Percentiles rank a stretch among this genome's conserved stretches.
Evolutionary conservation across 1,140 invertebrate species (phyloP).

Genomic region (Nymphalis io): DNA sequence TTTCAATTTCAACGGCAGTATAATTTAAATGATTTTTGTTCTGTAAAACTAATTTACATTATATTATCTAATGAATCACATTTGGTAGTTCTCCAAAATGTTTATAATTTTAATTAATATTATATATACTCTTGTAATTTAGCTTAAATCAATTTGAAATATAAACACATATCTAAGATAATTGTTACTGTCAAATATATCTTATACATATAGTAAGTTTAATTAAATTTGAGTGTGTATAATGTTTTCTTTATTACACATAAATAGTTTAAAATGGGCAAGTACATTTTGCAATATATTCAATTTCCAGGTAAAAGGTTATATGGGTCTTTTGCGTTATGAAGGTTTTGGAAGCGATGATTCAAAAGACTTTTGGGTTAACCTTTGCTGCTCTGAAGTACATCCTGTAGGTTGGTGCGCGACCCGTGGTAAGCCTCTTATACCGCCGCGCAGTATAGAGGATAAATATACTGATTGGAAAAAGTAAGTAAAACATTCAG

Average conservation of each 20-base stretch:
- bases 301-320: constrained; percentile 87
- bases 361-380: constrained; percentile 97
- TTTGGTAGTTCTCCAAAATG: too few species aligned
- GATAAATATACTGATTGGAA: constrained; percentile 98
- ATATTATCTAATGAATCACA: too few species aligned
- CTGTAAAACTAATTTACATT: too few species aligned
- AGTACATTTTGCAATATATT: not conserved
- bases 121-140: too few species aligned
- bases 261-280: not conserved
- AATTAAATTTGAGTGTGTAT: too few species aligned
- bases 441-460: constrained; percentile 94
- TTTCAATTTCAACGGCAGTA: not conserved
- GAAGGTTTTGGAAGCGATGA: constrained; percentile 95
- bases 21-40: too few species aligned
- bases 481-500: constrained; percentile 78
- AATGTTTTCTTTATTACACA: too few species aligned
- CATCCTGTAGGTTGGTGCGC: constrained; percentile 99
- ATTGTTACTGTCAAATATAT: too few species aligned
- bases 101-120: too few species aligned
- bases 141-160: too few species aligned
- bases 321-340: constrained; percentile 95
- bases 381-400: constrained; percentile 94
- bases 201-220: too few species aligned
- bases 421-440: constrained; percentile 94
- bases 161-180: too few species aligned